Conservation (phyloP, 2,888 invertebrate species). For the Frankliniella intonsa region DNA sequence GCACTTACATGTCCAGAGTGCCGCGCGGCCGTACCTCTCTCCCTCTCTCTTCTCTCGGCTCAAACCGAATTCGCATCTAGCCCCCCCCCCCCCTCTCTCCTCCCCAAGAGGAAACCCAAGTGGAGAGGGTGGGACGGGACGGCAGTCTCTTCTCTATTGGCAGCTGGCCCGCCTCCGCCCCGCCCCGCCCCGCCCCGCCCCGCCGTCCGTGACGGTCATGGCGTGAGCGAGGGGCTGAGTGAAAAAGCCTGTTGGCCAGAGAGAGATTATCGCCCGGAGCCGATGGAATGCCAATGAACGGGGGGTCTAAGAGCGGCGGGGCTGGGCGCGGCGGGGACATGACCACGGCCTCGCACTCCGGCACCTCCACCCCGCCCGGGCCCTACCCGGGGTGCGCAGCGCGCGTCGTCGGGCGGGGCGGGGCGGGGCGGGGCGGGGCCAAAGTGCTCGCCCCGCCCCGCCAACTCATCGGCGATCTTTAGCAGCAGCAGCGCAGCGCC, state of each 20-base stretch:
- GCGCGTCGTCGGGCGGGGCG: background rate
- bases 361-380: background rate
- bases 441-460: too few species aligned
- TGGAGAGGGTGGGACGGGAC: too few species aligned
- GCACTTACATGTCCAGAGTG: too few species aligned
- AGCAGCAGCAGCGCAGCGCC: too few species aligned
- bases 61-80: too few species aligned
- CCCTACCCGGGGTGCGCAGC: background rate
- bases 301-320: too few species aligned
- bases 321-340: background rate
- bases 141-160: too few species aligned
- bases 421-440: background rate
- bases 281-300: background rate
- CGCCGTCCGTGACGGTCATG: background rate
- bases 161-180: too few species aligned
- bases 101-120: background rate
- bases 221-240: background rate
- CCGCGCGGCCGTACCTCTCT: background rate
- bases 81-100: constrained; percentile 21
- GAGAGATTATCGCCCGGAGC: background rate
- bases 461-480: too few species aligned
- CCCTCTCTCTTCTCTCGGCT: background rate
- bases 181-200: too few species aligned
- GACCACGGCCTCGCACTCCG: too few species aligned
- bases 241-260: background rate